Evolutionary conservation across 2,113 vertebrate species (phyloP), one percentile per base, ranked within the genome.

Genomic region (Columba janthina): DNA sequence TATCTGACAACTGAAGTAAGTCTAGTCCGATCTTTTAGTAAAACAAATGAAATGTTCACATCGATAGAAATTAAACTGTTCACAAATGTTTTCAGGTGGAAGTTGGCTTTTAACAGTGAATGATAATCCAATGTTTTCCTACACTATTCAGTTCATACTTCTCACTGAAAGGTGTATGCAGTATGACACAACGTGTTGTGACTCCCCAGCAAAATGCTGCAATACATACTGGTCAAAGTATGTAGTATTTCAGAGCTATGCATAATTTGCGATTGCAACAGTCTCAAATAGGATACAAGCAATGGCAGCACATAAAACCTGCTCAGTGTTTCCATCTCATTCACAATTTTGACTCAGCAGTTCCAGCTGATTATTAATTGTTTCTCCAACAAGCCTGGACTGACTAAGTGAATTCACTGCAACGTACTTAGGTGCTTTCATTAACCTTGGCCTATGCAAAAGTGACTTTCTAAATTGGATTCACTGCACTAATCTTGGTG

Each of bases 191-290:
- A 94, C 26, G 3, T 76, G 72, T 77, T 89, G 88, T 89, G 94
- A 95, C 88, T 96, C 70, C 80, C 74, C 25, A 21, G 73, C 29
- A 78, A 73, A 58, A 54, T 96, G 85, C 89, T 94, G 93, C 90
- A 97, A 96, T 62, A 31, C 32, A 4, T 29, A 29, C 44, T 93
- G 94, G 92, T 89, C 61, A 73, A 75, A 93, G 80, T 89, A 64
- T 74, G 60, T 51, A 73, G 54, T 60, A 61, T 90, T 93, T 95
- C 83, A 90, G 80, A 91, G 67, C 57, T 65, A 22, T 42, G 54
- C 88, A 85, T 93, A 95, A 96, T 95, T 92, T 70, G 50, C 56
- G 76, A 96, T 97, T 96, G 92, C 95, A 83, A 51, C 83, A 95
- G 89, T 82, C 79, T 40, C 85, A 76, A 71, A 65, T 34, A 86